phyloP scores from a whole-genome alignment of 1,140 invertebrate species.

The Pogonognathellus flavescens region DNA sequence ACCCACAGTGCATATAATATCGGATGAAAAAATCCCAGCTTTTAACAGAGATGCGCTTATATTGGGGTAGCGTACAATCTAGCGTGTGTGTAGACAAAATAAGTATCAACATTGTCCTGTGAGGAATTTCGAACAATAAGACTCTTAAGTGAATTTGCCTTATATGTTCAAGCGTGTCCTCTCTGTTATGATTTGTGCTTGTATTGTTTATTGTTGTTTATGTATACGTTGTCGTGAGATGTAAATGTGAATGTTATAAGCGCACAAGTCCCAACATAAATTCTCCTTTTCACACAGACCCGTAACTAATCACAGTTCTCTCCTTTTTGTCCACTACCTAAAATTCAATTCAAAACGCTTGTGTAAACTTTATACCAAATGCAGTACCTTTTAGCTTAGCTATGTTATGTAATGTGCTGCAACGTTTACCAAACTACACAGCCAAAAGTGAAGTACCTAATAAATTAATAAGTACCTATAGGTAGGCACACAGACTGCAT shows the following conservation, averaged over 20 bases:
- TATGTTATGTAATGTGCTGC: too few species aligned
- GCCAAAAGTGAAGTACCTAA: too few species aligned
- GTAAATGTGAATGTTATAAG: neutral
- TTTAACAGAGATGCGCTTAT: too few species aligned
- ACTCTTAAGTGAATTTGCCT: constrained; percentile 46
- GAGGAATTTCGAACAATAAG: constrained; percentile 33
- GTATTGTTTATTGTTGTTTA: constrained; percentile 48
- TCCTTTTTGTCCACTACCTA: constrained; percentile 4
- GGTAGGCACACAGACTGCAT: too few species aligned
- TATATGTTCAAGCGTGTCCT: constrained; percentile 29
- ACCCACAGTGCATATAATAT: neutral
- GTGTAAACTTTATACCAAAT: neutral
- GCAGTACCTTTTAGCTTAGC: too few species aligned
- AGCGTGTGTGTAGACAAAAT: neutral
- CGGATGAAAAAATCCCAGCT: neutral
- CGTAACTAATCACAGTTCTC: constrained; percentile 30
- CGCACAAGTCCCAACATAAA: constrained; percentile 27
- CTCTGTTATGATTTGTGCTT: constrained; percentile 44
- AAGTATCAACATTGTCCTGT: constrained; percentile 32
- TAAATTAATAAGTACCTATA: too few species aligned
- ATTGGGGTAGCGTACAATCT: too few species aligned
- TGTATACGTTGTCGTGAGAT: neutral
- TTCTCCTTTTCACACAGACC: constrained; percentile 32
- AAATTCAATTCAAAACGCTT: constrained; percentile 16
- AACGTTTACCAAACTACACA: too few species aligned